Percentiles rank a stretch among this genome's conserved stretches.
Evolutionary conservation across 2,888 invertebrate species (phyloP).

Genomic region (Himalopsyche japonica): DNA sequence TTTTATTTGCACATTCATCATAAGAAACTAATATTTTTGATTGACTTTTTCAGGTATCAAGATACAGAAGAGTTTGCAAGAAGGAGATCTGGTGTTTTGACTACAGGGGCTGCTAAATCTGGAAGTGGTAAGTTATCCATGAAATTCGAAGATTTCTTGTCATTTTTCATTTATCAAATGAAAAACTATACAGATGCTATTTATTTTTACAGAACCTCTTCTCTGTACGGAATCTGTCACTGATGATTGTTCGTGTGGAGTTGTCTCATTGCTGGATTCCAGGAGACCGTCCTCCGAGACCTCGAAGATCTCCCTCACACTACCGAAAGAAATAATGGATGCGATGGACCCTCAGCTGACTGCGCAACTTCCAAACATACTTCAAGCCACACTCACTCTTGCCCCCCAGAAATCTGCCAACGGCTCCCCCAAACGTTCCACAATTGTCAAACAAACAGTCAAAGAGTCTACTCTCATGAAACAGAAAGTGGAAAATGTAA

Average conservation of each 20-base stretch:
- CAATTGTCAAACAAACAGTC: slow-evolving; percentile 56
- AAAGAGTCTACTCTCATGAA: slow-evolving; percentile 33
- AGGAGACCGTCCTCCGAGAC: slow-evolving; percentile 63
- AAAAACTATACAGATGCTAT: background rate
- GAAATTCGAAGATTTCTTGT: background rate
- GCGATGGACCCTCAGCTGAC: slow-evolving; percentile 62
- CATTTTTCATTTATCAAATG: background rate
- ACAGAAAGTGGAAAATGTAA: slow-evolving; percentile 48
- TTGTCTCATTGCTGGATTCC: slow-evolving; percentile 67
- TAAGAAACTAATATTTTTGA: background rate
- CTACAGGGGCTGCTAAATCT: slow-evolving; percentile 57
- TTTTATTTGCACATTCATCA: too few species aligned
- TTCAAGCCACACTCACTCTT: slow-evolving; percentile 68
- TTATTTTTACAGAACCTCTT: slow-evolving; percentile 56
- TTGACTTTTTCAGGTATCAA: slow-evolving; percentile 63
- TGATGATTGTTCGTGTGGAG: slow-evolving; percentile 72
- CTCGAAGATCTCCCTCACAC: slow-evolving; percentile 59
- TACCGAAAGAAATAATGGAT: slow-evolving; percentile 58
- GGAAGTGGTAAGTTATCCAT: slow-evolving; percentile 63
- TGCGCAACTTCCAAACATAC: slow-evolving; percentile 58
- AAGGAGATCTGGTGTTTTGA: slow-evolving; percentile 61
- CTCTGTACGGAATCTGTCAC: slow-evolving; percentile 56
- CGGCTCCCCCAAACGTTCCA: slow-evolving; percentile 55
- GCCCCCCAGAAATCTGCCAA: slow-evolving; percentile 61
- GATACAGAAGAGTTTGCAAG: slow-evolving; percentile 73